phyloP scores from a whole-genome alignment of 2,888 invertebrate species.

The Yponomeuta evonymella region DNA sequence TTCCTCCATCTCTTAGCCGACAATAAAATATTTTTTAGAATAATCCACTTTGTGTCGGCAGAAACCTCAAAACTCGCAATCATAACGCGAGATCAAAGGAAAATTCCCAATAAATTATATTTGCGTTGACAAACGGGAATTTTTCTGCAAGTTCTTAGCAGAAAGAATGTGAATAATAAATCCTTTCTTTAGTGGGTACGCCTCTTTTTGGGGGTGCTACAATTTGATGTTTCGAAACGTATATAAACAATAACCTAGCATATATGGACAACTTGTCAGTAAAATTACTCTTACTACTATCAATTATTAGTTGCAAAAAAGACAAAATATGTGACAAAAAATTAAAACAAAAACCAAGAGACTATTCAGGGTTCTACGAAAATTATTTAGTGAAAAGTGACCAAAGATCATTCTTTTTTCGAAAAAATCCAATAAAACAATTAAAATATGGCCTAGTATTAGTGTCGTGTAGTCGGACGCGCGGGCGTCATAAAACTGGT shows the following conservation, averaged over 20 bases:
- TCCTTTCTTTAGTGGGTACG: not conserved
- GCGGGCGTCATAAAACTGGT: conserved; percentile 48
- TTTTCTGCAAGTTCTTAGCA: conserved; percentile 17
- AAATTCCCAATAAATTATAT: not conserved
- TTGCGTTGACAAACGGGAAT: conserved; percentile 17
- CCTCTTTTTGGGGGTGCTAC: not conserved
- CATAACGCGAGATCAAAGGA: conserved; percentile 15
- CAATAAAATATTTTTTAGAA: not conserved
- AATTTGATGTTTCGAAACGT: not conserved
- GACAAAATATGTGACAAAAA: too few species aligned
- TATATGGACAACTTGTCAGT: not conserved
- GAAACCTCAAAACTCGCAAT: not conserved
- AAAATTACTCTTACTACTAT: too few species aligned
- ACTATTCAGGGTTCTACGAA: too few species aligned
- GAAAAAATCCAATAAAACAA: conserved; percentile 64
- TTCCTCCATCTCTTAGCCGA: not conserved
- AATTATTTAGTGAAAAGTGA: too few species aligned
- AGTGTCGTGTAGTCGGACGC: conserved; percentile 47
- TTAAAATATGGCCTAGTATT: conserved; percentile 56
- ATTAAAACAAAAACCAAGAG: too few species aligned
- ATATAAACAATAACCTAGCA: not conserved
- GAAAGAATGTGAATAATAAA: not conserved
- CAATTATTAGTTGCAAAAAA: too few species aligned
- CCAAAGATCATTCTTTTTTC: not conserved
- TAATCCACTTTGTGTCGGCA: not conserved